Base-by-base conservation (phyloP, 2,888 invertebrate genomes). In the Apeira syringaria region DNA sequence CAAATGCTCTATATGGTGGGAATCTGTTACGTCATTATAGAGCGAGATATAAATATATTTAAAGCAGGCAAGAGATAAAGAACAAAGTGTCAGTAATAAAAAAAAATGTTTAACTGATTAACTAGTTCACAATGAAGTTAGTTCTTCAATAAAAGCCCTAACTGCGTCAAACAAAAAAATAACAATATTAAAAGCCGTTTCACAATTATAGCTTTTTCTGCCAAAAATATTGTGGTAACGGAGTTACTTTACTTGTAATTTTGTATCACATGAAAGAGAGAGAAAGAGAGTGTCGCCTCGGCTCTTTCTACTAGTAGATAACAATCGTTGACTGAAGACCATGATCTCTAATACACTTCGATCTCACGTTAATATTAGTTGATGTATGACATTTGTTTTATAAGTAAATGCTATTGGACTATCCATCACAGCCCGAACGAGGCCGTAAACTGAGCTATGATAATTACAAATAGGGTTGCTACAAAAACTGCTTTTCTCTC, bases 331-430 rank as follows among this genome's bases (percentile, higher is more conserved):
- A 85, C 85, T 85, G 85, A 84, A 75, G 66, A 74, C 72, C 74
- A 64, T 80, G 85, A 85, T 85, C 85, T 85, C 85, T 68, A 67
- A 66, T 70, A 66, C 65, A 74, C 68, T 69, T 74, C 80, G 85
- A 85, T 85, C 85, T 85, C 85, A 85, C 61, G 61, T 76, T 68
- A 77, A 61, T 75, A 67, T 79, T 75, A 74, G 68, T 68, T 63
- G 68, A 65, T 60, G 59, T 68, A 54, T 56, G 58, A 65, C 38
- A 44, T 34, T 34, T 44, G 29, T 37, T 37, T 43, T 43, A 37
- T 43, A 30, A 20, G 30, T 43, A 36, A 42, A 35, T 30, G 13
- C n/a, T n/a, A n/a, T n/a, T n/a, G n/a, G n/a, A n/a, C n/a, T n/a
- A n/a, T n/a, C n/a, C n/a, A n/a, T n/a, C n/a, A n/a, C n/a, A n/a